A percentile compares a stretch with the other conserved stretches of the same genome.
These are phyloP conservation scores for Xanthorhoe spadicearia DNA, from an alignment of 2,888 invertebrate species.

Conservation along the genomic window DNA sequence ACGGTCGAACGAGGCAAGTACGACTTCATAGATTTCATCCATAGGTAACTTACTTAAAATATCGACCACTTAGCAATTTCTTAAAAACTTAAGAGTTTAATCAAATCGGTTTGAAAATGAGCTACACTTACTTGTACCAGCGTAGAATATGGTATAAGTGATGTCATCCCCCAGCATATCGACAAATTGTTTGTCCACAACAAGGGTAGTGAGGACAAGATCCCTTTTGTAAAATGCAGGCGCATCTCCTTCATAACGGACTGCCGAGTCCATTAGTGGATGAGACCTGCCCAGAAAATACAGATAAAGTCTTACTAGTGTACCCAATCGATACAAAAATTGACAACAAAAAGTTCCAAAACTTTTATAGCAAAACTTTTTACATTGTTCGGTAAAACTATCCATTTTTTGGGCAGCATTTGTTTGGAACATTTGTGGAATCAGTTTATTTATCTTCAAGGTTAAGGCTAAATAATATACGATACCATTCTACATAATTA, in stretches of 20 bases:
- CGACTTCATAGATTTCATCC: not conserved
- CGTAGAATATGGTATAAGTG: slow-evolving; percentile 85
- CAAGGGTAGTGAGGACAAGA: slow-evolving; percentile 85
- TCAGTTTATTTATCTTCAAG: not conserved
- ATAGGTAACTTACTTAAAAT: slow-evolving; percentile 1
- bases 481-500: not conserved
- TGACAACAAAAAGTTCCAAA: not conserved
- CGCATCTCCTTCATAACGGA: slow-evolving; percentile 85
- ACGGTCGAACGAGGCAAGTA: too few relatives aligned
- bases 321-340: not conserved
- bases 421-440: not conserved
- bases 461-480: not conserved
- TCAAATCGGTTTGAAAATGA: not conserved
- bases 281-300: slow-evolving; percentile 78
- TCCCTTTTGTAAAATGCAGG: slow-evolving; percentile 87
- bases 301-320: not conserved
- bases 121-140: slow-evolving; percentile 83
- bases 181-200: slow-evolving; percentile 85
- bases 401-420: not conserved
- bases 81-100: not conserved
- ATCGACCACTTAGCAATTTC: not conserved
- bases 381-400: not conserved
- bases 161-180: slow-evolving; percentile 82
- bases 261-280: slow-evolving; percentile 89
- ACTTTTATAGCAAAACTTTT: not conserved